Evolutionary conservation across 2,797 vertebrate genomes (phyloP).

Genomic region (Anguilla pacifica): DNA sequence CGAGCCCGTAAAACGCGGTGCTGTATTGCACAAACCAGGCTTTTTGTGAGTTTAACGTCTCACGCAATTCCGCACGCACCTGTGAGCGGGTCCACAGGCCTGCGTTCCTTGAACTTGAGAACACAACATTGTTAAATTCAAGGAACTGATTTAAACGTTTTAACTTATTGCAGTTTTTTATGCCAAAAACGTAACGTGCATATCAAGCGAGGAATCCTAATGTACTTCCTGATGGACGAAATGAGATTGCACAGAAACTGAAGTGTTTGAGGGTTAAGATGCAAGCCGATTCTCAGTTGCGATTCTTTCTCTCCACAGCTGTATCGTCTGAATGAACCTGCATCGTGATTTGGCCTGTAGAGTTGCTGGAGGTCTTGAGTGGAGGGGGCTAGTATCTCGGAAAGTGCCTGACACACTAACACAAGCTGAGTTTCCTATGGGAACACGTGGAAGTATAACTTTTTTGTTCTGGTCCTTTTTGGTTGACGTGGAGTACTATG

Average conservation of each 20-base stretch:
- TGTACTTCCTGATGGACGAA: neutral
- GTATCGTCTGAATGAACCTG: slow-evolving; percentile 87
- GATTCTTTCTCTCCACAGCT: slow-evolving; percentile 73
- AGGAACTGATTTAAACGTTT: neutral
- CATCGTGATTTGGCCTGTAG: slow-evolving; percentile 93
- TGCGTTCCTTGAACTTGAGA: too few species aligned
- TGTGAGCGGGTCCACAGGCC: neutral
- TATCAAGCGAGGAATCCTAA: neutral
- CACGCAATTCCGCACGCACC: neutral
- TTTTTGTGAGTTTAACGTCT: neutral
- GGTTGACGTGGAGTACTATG: slow-evolving; percentile 82
- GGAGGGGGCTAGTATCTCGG: slow-evolving; percentile 80
- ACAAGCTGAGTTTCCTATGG: slow-evolving; percentile 81
- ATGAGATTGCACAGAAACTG: neutral
- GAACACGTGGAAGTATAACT: slow-evolving; percentile 83
- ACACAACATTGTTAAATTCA: neutral
- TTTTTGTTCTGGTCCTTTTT: slow-evolving; percentile 83
- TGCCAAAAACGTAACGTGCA: neutral
- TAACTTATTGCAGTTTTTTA: neutral
- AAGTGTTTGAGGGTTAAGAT: slow-evolving; percentile 25
- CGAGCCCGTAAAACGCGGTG: neutral
- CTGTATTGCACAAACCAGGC: neutral
- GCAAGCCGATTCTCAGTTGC: neutral
- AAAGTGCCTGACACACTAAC: slow-evolving; percentile 98
- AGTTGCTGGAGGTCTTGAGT: slow-evolving; percentile 78